Conservation (phyloP, 2,888 invertebrate genomes). For the Caenorhabditis sp. region DNA sequence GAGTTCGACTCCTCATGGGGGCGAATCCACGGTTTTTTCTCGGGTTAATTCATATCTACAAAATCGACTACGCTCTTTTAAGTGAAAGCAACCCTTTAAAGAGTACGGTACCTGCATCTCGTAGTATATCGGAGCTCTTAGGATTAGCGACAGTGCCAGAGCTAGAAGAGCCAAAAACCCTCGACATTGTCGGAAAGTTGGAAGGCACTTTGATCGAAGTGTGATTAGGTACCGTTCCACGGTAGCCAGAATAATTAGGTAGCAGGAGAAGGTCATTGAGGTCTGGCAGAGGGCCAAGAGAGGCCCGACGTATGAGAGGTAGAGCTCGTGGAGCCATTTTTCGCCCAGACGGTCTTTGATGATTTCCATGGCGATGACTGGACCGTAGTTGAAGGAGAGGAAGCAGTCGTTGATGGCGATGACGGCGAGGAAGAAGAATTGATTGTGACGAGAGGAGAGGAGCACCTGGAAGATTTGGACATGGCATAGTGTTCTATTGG, state of each 20-base stretch:
- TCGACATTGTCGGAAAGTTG: slow-evolving; percentile 51
- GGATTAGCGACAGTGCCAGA: slow-evolving; percentile 52
- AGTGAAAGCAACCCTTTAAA: too few relatives aligned
- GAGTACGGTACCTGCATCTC: too few relatives aligned
- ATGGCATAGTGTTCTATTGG: too few relatives aligned
- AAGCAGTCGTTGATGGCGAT: slow-evolving; percentile 67
- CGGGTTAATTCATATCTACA: too few relatives aligned
- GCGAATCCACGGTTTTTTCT: too few relatives aligned
- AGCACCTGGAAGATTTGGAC: slow-evolving; percentile 46
- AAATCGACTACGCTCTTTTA: too few relatives aligned
- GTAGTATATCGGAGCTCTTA: slow-evolving; percentile 62
- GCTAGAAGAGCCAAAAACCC: slow-evolving; percentile 54
- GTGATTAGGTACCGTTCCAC: slow-evolving; percentile 63
- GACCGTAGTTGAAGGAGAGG: slow-evolving; percentile 68
- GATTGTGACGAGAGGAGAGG: slow-evolving; percentile 56
- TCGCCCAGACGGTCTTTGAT: slow-evolving; percentile 62
- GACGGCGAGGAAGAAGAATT: slow-evolving; percentile 69
- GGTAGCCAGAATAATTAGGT: slow-evolving; percentile 66
- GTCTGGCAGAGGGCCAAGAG: slow-evolving; percentile 64
- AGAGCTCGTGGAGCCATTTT: slow-evolving; percentile 58
- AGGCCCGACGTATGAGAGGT: slow-evolving; percentile 64
- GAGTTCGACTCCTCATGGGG: too few relatives aligned
- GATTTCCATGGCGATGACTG: slow-evolving; percentile 70
- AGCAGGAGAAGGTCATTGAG: slow-evolving; percentile 68
- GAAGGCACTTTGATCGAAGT: slow-evolving; percentile 39